Conservation (phyloP, 1,140 invertebrate genomes). For the Ips nitidus region DNA sequence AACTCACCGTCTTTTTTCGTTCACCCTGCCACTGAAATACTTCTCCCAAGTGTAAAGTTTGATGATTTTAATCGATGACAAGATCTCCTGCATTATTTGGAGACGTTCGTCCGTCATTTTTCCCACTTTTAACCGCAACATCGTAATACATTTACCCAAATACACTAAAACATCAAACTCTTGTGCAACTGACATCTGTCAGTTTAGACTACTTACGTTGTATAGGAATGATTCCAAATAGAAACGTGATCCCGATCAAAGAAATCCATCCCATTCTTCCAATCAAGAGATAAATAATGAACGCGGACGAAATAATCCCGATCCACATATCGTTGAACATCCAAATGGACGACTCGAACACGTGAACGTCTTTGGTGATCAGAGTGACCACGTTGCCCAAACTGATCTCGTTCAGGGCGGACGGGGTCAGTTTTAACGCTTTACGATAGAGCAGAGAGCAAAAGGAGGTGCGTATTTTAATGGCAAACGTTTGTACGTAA, state of each 20-base stretch:
- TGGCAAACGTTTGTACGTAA: constrained; percentile 68
- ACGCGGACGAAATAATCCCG: constrained; percentile 75
- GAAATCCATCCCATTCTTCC: constrained; percentile 70
- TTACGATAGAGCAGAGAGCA: constrained; percentile 82
- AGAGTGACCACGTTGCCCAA: constrained; percentile 90
- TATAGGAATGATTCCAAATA: constrained; percentile 72
- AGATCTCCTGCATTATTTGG: constrained; percentile 81
- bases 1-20: constrained; percentile 38
- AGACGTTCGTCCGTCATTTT: constrained; percentile 75
- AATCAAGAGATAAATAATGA: constrained; percentile 77
- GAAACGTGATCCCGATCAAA: constrained; percentile 73
- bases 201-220: constrained; percentile 28
- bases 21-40: constrained; percentile 70
- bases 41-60: constrained; percentile 91
- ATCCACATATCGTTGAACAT: constrained; percentile 73
- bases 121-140: constrained; percentile 33
- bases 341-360: constrained; percentile 66
- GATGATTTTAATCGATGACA: constrained; percentile 74
- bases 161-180: constrained; percentile 36
- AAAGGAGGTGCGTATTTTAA: constrained; percentile 77
- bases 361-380: constrained; percentile 84
- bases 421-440: constrained; percentile 69
- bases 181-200: not conserved
- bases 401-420: constrained; percentile 74
- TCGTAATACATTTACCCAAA: constrained; percentile 39